Evolutionary conservation across 2,113 vertebrate species (phyloP).

Genomic region (Tychaedon coryphoeus): DNA sequence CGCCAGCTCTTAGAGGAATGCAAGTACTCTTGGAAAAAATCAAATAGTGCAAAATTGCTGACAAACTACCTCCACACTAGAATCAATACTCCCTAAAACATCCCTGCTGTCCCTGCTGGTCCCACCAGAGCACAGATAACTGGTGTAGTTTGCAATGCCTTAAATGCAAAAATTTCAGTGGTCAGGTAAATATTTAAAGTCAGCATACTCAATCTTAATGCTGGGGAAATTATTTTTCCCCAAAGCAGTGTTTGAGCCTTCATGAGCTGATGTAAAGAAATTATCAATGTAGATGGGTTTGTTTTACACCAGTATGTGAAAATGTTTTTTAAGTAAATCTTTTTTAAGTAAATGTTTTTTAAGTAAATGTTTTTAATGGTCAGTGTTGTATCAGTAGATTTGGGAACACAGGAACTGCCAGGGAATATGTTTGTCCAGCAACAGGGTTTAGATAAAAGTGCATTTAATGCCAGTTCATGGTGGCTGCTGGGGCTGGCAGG

Average conservation of each 20-base stretch:
- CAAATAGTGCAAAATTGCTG: not conserved
- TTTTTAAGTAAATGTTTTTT: not conserved
- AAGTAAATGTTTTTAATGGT: not conserved
- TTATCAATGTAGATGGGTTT: fast-evolving
- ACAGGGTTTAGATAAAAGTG: not conserved
- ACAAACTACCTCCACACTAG: not conserved
- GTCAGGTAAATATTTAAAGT: not conserved
- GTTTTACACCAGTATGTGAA: not conserved
- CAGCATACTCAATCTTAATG: not conserved
- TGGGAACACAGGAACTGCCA: not conserved
- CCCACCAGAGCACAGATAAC: not conserved
- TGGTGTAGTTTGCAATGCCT: not conserved
- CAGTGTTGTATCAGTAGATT: not conserved
- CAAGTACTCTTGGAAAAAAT: not conserved
- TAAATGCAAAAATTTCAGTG: not conserved
- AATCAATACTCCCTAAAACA: not conserved
- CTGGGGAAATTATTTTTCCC: not conserved
- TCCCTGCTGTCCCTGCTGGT: not conserved
- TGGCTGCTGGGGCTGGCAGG: not conserved
- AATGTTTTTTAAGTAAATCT: not conserved
- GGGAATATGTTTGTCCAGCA: not conserved
- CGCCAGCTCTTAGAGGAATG: not conserved
- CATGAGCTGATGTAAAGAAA: not conserved
- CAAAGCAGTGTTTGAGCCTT: not conserved
- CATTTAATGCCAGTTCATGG: not conserved